Conservation (phyloP, 2,113 vertebrate species). For the Upupa epops region DNA sequence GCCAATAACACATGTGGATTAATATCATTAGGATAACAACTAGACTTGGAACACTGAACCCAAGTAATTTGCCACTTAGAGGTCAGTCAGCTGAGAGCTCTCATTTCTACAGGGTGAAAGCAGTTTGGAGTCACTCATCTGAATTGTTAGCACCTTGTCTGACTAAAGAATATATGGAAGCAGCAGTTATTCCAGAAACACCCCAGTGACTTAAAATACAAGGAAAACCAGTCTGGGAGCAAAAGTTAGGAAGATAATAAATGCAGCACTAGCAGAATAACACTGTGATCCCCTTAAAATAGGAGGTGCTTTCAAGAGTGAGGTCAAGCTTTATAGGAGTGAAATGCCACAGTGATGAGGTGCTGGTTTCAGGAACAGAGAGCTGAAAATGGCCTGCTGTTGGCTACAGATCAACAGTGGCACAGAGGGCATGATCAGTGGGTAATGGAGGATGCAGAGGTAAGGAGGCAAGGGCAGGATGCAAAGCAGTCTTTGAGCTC, state of each 20-base stretch:
- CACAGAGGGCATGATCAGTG: background rate
- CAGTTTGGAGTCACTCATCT: background rate
- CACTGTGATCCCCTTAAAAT: background rate
- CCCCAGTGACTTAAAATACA: background rate
- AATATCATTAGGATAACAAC: background rate
- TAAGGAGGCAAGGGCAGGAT: background rate
- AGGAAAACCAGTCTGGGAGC: background rate
- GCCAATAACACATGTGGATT: background rate
- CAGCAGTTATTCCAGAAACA: background rate
- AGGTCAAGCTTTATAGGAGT: background rate
- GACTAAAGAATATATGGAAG: background rate
- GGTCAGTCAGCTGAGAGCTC: background rate
- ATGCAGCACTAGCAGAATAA: background rate
- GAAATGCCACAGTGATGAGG: background rate
- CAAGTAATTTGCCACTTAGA: constrained; percentile 1
- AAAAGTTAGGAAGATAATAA: background rate
- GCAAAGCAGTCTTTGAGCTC: background rate
- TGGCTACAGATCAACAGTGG: background rate
- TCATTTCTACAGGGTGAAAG: background rate
- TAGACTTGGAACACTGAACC: background rate
- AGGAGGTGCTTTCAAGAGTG: background rate
- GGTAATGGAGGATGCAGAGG: background rate
- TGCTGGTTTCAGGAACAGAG: background rate
- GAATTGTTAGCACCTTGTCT: background rate
- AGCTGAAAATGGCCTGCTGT: background rate